phyloP scores from a whole-genome alignment of 2,113 vertebrate genomes.

The Ailuropoda melanoleuca region DNA sequence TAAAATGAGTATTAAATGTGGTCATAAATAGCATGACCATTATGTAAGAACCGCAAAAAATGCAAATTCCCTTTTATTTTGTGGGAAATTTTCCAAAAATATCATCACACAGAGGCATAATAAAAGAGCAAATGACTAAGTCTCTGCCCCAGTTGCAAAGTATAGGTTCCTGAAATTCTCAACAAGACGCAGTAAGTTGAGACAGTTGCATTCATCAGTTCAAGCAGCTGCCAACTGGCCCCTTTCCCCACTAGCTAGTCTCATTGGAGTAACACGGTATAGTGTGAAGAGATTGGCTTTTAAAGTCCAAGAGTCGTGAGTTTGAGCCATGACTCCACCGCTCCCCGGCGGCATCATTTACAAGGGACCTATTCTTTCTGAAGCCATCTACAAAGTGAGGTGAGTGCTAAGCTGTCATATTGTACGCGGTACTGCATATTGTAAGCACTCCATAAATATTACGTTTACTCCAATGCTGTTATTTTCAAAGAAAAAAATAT shows the following conservation, averaged over 20 bases:
- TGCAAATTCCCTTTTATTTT: not conserved
- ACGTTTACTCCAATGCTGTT: not conserved
- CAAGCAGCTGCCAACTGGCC: not conserved
- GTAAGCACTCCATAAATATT: not conserved
- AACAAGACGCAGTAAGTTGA: not conserved
- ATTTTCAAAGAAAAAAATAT: not conserved
- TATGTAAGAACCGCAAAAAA: not conserved
- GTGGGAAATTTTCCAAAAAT: not conserved
- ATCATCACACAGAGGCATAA: not conserved
- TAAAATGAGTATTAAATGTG: conserved; percentile 19
- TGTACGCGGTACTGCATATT: not conserved
- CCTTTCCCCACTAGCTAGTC: not conserved
- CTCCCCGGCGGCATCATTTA: not conserved
- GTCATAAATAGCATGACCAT: not conserved
- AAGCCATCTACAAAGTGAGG: not conserved
- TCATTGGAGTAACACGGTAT: not conserved
- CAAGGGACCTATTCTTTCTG: not conserved
- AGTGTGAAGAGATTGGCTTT: not conserved
- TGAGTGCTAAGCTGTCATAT: not conserved
- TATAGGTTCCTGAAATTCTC: not conserved
- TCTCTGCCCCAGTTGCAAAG: not conserved
- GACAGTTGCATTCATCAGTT: not conserved
- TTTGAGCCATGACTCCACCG: not conserved
- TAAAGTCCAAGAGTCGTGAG: not conserved
- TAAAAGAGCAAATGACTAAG: not conserved